Base-by-base conservation (phyloP, 2,888 invertebrate genomes). In the Notodonta ziczac region DNA sequence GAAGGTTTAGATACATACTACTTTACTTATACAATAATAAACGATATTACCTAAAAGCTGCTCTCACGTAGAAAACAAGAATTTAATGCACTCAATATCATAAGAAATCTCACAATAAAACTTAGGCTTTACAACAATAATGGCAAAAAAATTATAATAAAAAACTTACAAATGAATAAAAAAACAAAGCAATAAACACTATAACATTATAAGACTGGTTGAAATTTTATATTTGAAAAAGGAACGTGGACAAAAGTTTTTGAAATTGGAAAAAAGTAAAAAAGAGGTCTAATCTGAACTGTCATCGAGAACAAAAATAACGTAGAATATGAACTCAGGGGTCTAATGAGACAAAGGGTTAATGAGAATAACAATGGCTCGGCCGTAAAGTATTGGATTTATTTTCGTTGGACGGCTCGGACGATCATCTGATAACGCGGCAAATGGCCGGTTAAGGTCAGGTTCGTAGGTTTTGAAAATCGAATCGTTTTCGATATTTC, bases 261-360 rank as follows among this genome's bases (percentile, higher is more conserved):
- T 35, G 66, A 71, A 72, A 71, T 70, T 70, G 71, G 74, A 74
- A 77, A 61, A 61, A 66, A 70, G 62, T 72, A 74, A 78, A 77
- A 83, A 85, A 82, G 82, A 77, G 71, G 73, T 87, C 87, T 90
- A 91, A 92, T 91, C 91, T 82, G 63, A 78, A 75, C 89, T 91
- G 91, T 92, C 92, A 91, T 92, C 91, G 84, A 79, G 80, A 65
- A 74, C 77, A 76, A 84, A 86, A 88, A 89, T 88, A 89, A 86
- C 82, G 84, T 83, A 78, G 87, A 87, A 91, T 91, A 89, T 91
- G 89, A 90, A 89, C 85, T 72, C 80, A 75, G 76, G 72, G 83
- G 77, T 85, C 89, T 93, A 93, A 93, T 93, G 93, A 92, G 91
- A 93, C 93, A 93, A 92, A 93, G 86, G 87, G 89, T 91, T 93